Evolutionary conservation across 2,888 invertebrate genomes (phyloP), one percentile per base, ranked within the genome.

Genomic region (Meganola albula): DNA sequence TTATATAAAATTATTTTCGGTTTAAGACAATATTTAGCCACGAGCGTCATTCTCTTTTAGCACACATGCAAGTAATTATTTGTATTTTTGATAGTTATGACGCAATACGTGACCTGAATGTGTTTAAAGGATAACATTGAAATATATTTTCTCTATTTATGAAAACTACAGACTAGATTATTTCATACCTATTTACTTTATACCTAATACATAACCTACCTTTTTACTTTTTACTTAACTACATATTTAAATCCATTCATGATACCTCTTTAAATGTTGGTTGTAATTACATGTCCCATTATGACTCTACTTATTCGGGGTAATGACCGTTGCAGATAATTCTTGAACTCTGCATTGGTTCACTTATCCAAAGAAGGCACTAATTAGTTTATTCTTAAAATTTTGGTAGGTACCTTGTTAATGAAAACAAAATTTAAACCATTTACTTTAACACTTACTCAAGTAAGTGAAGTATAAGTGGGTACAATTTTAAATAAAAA

Each of bases 61-160:
- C 80, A 73, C 80, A 73, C 66, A 74, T 74, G 75, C 72, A 73
- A 76, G 74, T 68, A 73, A 80, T 80, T 74, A 77, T 59, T 61
- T 24, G 59, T 70, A 72, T 74, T 74, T 73, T 63, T 58, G 61
- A 61, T 59, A 43, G 59, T 59, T n/a, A 69, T 80, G 83, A 80
- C 82, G 82, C 79, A 78, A 66, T 72, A 63, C 67, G 68, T 61
- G 52, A 63, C 67, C 69, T 61, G 51, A 67, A 74, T 73, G 61
- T 70, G 70, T 68, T 42, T 52, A 52, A 55, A 52, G 49, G 53
- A 61, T 51, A 57, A 65, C 57, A 55, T 49, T n/a, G 16, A 4
- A 5, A 16, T 16, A 6, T 16, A 16, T 4, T 6, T 6, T 16
- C 16, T 5, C 4, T 6, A 16, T 16, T 16, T 16, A 16, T 16